Evolutionary conservation across 64 coral and sea anemone genomes (phyloP).

Genomic region (Pocillopora verrucosa): DNA sequence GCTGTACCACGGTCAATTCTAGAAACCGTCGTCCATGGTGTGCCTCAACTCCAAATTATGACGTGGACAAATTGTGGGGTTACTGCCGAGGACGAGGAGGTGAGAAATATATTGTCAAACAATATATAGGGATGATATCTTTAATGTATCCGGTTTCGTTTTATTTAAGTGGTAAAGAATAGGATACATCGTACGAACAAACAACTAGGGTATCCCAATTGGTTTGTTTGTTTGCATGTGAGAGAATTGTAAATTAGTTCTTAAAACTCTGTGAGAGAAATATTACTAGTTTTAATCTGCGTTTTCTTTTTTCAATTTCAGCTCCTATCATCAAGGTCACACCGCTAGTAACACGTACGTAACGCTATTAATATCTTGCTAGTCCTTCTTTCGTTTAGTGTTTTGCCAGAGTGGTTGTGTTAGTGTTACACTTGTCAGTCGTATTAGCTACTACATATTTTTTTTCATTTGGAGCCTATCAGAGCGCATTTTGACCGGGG

Average conservation of each 20-base stretch:
- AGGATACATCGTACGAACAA: background rate
- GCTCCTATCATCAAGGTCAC: background rate
- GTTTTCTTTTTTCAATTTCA: background rate
- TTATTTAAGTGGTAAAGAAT: background rate
- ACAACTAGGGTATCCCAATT: background rate
- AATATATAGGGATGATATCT: too few relatives aligned
- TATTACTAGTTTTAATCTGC: too few relatives aligned
- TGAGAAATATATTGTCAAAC: background rate
- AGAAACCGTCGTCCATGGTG: slow-evolving; percentile 37
- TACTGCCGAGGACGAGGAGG: slow-evolving; percentile 14
- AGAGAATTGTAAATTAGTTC: too few relatives aligned
- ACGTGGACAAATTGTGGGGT: slow-evolving; percentile 59
- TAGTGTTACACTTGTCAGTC: too few relatives aligned
- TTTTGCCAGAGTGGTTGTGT: background rate
- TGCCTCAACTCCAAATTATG: slow-evolving; percentile 47
- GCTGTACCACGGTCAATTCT: slow-evolving; percentile 8
- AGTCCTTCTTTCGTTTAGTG: background rate
- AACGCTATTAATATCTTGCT: background rate
- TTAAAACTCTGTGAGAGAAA: too few relatives aligned
- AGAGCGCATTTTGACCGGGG: too few relatives aligned
- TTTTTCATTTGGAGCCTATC: too few relatives aligned
- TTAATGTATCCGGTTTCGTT: background rate
- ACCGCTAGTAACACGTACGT: background rate
- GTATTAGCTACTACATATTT: too few relatives aligned
- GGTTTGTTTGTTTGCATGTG: too few relatives aligned